Evolutionary conservation across 2,888 invertebrate genomes (phyloP).

Genomic region (Melipona beecheii): DNA sequence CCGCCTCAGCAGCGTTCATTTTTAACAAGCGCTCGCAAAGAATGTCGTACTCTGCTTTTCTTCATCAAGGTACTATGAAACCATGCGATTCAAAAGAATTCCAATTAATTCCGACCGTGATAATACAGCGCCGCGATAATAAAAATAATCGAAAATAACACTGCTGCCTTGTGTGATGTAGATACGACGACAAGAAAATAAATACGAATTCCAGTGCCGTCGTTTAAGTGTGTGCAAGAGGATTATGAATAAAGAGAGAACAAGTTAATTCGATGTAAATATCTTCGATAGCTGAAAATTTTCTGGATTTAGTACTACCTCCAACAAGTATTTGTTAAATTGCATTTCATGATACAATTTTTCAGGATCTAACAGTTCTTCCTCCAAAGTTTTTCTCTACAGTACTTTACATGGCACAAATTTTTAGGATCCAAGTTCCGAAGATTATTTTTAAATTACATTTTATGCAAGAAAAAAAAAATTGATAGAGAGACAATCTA

Average conservation of each 20-base stretch:
- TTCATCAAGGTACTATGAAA: not conserved
- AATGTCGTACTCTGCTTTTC: conserved; percentile 25
- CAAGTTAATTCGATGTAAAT: not conserved
- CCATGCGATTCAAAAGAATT: not conserved
- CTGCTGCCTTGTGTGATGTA: not conserved
- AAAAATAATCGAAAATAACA: not conserved
- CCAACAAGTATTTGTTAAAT: no score
- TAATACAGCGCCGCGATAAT: not conserved
- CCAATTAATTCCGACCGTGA: not conserved
- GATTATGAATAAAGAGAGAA: not conserved
- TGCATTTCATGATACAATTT: no score
- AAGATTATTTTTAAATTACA: no score
- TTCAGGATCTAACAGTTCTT: no score
- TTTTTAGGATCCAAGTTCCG: no score
- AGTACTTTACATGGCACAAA: no score
- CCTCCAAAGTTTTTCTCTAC: no score
- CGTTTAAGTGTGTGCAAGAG: not conserved
- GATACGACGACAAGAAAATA: not conserved
- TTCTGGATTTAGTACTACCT: no score
- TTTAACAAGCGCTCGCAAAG: conserved; percentile 41
- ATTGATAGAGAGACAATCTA: no score
- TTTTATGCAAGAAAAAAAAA: no score
- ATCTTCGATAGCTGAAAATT: no score
- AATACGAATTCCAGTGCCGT: not conserved
- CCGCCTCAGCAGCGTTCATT: conserved; percentile 32